Conservation (phyloP, 1,140 invertebrate genomes). For the Meteorus sp. region DNA sequence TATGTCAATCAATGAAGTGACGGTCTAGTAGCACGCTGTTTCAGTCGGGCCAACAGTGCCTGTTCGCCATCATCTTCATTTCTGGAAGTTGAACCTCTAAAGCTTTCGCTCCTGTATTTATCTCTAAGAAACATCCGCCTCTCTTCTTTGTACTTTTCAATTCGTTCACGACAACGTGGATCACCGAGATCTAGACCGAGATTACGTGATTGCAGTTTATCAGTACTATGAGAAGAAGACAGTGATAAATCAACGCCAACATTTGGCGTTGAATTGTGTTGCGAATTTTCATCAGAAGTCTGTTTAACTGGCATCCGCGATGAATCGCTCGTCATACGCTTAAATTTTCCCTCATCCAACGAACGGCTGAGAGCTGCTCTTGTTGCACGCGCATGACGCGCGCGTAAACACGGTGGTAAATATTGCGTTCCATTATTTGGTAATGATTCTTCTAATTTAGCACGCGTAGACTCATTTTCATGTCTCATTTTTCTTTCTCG, state of each 20-base stretch:
- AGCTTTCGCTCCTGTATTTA: constrained; percentile 83
- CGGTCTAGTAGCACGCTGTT: constrained; percentile 55
- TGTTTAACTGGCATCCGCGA: constrained; percentile 39
- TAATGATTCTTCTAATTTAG: constrained; percentile 45
- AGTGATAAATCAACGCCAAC: constrained; percentile 37
- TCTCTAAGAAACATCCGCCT: constrained; percentile 81
- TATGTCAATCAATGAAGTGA: constrained; percentile 48
- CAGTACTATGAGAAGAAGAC: constrained; percentile 30
- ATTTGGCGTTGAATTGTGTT: constrained; percentile 54
- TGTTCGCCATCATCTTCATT: constrained; percentile 53
- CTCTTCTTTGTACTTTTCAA: constrained; percentile 91
- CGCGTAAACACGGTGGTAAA: constrained; percentile 61
- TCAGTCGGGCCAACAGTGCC: constrained; percentile 52
- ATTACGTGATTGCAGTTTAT: constrained; percentile 38
- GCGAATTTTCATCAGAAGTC: constrained; percentile 39
- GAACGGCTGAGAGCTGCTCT: constrained; percentile 71
- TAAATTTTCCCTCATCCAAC: constrained; percentile 64
- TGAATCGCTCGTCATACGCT: constrained; percentile 55
- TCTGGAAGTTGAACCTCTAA: constrained; percentile 60
- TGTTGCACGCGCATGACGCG: constrained; percentile 57
- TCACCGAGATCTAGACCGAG: constrained; percentile 60
- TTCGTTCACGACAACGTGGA: constrained; percentile 70
- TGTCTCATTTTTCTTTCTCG: constrained; percentile 58
- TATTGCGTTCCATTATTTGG: constrained; percentile 41
- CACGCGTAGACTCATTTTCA: constrained; percentile 54